Base-by-base conservation (phyloP, 2,113 vertebrate species). In the Cygnus atratus region DNA sequence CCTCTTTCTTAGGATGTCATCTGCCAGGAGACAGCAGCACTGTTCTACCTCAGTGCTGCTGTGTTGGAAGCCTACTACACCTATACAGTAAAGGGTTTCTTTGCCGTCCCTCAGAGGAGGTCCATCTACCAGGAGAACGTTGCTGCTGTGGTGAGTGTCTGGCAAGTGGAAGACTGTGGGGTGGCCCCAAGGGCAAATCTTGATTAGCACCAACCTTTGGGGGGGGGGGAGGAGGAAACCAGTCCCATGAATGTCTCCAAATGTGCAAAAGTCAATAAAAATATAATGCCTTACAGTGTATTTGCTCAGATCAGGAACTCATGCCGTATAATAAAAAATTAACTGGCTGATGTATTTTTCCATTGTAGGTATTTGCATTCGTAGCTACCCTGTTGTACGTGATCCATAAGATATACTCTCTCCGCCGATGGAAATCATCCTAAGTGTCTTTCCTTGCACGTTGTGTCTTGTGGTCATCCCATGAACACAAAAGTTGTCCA, bases 21-120 rank as follows among this genome's bases (percentile, higher is more conserved):
- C n/a, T 99, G 95, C 90, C 98, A 99, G 44, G 96, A 52, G 28
- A 80, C 96, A 57, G 98, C 98, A 0, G 96, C 95, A 29, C 77
- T 99, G 12, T 98, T 99, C 94, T 99, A 98, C 92, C 97, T 99
- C 76, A 98, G 98, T 35, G 98, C 98, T 0, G 95, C 98, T 0
- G 98, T 99, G 85, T 17, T 50, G 41, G 93, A 98, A 93, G 98
- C 98, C 22, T 63, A 2, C 6, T 0, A 48, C 6, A 98, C 98
- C 5, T 61, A 98, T n/a, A 0, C 0, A 0, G 0, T 11, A 0
- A 20, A 10, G 1, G 13, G 1, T 0, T 0, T 1, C 3, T 3
- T 11, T 66, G 0, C 0, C 3, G 1, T 0, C 29, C 1, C 1
- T 2, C 0, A 3, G 4, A 0, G 1, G 1, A 4, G 0, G 25